Evolutionary conservation across 2,797 vertebrate genomes (phyloP).

Genomic region (Prionace glauca): DNA sequence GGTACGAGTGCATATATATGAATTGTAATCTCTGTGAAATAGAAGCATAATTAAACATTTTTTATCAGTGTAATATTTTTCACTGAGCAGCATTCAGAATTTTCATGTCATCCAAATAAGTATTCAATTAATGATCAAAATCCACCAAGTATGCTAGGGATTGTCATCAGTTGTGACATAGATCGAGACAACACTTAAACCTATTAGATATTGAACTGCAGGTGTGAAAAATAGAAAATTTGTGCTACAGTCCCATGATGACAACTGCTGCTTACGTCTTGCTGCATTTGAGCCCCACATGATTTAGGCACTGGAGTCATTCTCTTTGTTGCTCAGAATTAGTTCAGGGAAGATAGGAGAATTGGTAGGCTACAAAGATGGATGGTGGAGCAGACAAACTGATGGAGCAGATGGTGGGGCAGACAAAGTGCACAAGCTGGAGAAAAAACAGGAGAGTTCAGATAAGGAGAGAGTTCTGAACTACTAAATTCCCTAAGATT

Average conservation of each 20-base stretch:
- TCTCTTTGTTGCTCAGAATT: neutral
- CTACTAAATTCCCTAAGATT: neutral
- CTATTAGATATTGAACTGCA: neutral
- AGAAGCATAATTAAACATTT: too few relatives aligned
- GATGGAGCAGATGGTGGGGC: neutral
- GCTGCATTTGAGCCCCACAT: neutral
- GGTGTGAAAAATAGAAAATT: neutral
- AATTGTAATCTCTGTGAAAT: neutral
- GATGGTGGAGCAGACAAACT: neutral
- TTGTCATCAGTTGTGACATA: neutral
- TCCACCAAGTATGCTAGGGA: neutral
- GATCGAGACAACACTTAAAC: neutral
- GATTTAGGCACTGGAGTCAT: neutral
- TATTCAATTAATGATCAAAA: neutral
- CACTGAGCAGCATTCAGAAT: neutral
- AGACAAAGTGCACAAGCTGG: too few relatives aligned
- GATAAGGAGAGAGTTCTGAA: neutral
- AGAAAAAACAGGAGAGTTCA: neutral
- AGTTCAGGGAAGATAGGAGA: neutral
- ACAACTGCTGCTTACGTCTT: neutral
- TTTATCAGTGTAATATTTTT: neutral
- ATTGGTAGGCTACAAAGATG: neutral
- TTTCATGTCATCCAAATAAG: neutral
- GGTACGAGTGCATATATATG: neutral
- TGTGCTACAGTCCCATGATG: neutral